Evolutionary conservation across 2,888 invertebrate species (phyloP).

Genomic region (Eupithecia inturbata): DNA sequence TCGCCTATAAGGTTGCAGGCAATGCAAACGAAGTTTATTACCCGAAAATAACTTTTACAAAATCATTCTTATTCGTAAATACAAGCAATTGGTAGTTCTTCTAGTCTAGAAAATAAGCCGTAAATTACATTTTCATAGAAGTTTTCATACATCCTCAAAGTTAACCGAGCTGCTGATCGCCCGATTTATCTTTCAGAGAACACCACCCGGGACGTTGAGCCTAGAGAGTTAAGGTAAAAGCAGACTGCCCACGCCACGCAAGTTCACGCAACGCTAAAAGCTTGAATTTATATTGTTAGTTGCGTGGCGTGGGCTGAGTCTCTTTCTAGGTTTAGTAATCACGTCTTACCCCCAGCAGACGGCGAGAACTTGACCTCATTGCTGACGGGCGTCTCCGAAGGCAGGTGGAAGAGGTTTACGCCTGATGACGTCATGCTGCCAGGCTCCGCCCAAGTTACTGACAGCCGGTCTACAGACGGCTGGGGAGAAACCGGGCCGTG

Average conservation of each 20-base stretch:
- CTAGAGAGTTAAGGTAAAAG: not conserved
- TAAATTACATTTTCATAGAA: not conserved
- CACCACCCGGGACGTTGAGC: not conserved
- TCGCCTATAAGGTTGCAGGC: not conserved
- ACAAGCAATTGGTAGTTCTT: not conserved
- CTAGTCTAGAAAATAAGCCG: not conserved
- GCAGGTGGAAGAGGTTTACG: conserved; percentile 74
- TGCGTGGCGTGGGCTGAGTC: not conserved
- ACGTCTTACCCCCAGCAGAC: conserved; percentile 55
- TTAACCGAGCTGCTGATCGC: not conserved
- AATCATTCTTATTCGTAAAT: too few relatives aligned
- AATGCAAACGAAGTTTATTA: too few relatives aligned
- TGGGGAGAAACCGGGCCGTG: conserved; percentile 87
- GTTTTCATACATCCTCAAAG: not conserved
- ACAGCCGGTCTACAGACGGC: conserved; percentile 88
- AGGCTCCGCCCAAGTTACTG: conserved; percentile 88
- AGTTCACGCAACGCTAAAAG: too few relatives aligned
- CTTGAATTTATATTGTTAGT: too few relatives aligned
- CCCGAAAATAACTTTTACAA: too few relatives aligned
- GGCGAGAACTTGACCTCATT: conserved; percentile 79
- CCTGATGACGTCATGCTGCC: conserved; percentile 80
- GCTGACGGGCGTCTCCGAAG: conserved; percentile 68
- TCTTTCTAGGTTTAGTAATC: not conserved
- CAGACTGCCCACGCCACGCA: too few relatives aligned
- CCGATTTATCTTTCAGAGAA: not conserved